Conservation (phyloP, 2,888 invertebrate species). For the Lamproptera curius region DNA sequence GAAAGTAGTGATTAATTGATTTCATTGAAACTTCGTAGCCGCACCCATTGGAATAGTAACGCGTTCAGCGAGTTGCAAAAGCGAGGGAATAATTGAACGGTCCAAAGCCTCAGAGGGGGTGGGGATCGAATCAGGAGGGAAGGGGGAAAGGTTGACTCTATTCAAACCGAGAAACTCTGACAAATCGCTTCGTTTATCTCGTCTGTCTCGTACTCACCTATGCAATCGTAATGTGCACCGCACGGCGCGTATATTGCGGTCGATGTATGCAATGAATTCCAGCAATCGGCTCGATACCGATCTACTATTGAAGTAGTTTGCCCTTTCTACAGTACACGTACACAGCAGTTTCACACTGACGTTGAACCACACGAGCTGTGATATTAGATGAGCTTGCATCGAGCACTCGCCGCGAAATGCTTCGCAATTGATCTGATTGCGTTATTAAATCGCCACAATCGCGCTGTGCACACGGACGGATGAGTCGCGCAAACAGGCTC, state of each 20-base stretch:
- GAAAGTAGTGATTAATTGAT: too few species aligned
- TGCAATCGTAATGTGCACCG: constrained; percentile 43
- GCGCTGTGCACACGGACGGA: constrained; percentile 46
- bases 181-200: constrained; percentile 49
- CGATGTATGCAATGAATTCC: constrained; percentile 9
- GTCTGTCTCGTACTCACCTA: constrained; percentile 49
- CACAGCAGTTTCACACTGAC: too few species aligned
- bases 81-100: constrained; percentile 19
- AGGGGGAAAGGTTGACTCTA: constrained; percentile 30
- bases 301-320: too few species aligned
- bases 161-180: constrained; percentile 42
- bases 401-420: constrained; percentile 39
- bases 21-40: not conserved
- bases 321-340: too few species aligned
- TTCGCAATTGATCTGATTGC: constrained; percentile 47
- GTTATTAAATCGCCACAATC: constrained; percentile 51
- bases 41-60: constrained; percentile 11
- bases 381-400: constrained; percentile 34
- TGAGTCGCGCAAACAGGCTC: constrained; percentile 58
- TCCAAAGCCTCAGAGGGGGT: constrained; percentile 10
- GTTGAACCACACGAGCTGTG: too few species aligned
- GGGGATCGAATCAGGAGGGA: constrained; percentile 10
- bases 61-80: constrained; percentile 10
- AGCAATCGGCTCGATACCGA: not conserved
- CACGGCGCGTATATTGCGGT: constrained; percentile 46